A percentile compares a stretch with the other conserved stretches of the same genome.
phyloP scores from a whole-genome alignment of 1,140 invertebrate genomes.

The Diuraphis noxia region DNA sequence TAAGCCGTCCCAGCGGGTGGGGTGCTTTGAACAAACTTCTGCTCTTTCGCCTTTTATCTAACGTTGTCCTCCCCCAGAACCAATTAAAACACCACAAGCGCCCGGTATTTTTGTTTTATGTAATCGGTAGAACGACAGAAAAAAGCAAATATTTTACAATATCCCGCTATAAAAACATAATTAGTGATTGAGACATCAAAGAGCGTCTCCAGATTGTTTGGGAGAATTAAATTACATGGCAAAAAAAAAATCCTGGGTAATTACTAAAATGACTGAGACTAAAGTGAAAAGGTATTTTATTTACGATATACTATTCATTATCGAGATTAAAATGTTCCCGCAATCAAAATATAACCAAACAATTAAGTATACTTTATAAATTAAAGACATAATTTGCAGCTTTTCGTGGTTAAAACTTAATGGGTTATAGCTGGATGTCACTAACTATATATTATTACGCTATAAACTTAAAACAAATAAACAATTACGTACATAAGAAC shows the following conservation, averaged over 20 bases:
- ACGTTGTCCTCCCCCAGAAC: neutral
- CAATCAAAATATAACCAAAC: neutral
- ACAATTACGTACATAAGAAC: too few species aligned
- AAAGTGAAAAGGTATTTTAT: neutral
- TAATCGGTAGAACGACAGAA: slow-evolving; percentile 21
- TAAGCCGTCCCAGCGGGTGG: slow-evolving; percentile 53
- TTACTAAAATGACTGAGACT: neutral
- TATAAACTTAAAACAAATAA: too few species aligned
- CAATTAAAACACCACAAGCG: slow-evolving; percentile 48
- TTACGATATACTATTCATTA: slow-evolving; percentile 1
- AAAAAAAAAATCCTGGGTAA: neutral
- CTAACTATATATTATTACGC: too few species aligned
- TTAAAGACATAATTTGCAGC: neutral
- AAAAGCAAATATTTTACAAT: slow-evolving; percentile 21
- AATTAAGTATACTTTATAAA: neutral
- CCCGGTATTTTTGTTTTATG: slow-evolving; percentile 33
- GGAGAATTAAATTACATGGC: neutral
- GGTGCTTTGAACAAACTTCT: slow-evolving; percentile 52
- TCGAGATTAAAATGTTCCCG: neutral
- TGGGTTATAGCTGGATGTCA: too few species aligned
- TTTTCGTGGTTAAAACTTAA: neutral
- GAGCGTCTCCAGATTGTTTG: neutral
- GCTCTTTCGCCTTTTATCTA: slow-evolving; percentile 50
- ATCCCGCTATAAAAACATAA: slow-evolving; percentile 7
- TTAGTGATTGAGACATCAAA: neutral